These are phyloP conservation scores for Hoplostethus mediterraneus DNA, from an alignment of 2,797 vertebrate species.

Conservation along the genomic window DNA sequence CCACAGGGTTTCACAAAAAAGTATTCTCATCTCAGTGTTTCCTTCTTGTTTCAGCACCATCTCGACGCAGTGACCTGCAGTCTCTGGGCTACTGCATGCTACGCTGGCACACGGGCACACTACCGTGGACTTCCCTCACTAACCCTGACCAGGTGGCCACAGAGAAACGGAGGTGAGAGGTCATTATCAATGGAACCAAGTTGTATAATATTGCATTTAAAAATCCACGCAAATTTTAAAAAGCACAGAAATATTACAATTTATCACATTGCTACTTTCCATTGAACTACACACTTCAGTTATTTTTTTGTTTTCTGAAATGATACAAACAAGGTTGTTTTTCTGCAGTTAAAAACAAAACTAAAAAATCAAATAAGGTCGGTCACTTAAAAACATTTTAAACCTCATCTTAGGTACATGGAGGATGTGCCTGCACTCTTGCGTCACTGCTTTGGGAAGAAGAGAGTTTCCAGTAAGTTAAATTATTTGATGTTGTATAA, in stretches of 20 bases:
- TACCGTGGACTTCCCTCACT: slow-evolving; percentile 88
- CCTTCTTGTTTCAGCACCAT: slow-evolving; percentile 84
- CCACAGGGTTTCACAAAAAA: not conserved
- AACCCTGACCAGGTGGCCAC: slow-evolving; percentile 78
- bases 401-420: slow-evolving; percentile 70
- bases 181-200: not conserved
- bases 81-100: slow-evolving; percentile 94
- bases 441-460: slow-evolving; percentile 79
- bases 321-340: not conserved
- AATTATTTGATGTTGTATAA: not conserved
- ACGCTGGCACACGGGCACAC: slow-evolving; percentile 87
- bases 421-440: slow-evolving; percentile 78
- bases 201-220: too few relatives aligned
- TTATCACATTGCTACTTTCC: not conserved
- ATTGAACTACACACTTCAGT: too few relatives aligned
- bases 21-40: too few relatives aligned
- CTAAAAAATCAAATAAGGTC: too few relatives aligned
- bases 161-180: slow-evolving; percentile 88
- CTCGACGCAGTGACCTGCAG: slow-evolving; percentile 94
- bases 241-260: not conserved
- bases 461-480: slow-evolving; percentile 76
- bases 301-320: not conserved
- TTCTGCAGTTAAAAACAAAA: too few relatives aligned
- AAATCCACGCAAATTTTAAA: not conserved
- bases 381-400: not conserved